Base-by-base conservation (phyloP, 2,888 invertebrate species). In the Agrochola lota region DNA sequence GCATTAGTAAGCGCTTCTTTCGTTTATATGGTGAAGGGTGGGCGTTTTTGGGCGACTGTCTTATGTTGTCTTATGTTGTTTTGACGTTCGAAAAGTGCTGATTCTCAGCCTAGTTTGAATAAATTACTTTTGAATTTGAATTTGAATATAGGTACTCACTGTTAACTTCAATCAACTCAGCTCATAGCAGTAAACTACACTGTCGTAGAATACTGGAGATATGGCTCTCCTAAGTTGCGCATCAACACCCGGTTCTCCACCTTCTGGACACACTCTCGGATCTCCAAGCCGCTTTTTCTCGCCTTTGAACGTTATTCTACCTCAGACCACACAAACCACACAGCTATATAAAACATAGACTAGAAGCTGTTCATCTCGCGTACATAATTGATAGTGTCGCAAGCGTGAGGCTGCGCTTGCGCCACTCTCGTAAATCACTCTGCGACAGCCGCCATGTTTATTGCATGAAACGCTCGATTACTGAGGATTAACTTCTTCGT, bases 351-450 rank as follows among this genome's bases (percentile, higher is more conserved):
- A 55, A 73, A 78, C 57, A 35, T 1, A 69, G 55, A 57, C 63
- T 59, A 23, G 35, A n/a, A 85, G 23, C 57, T 59, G 26, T 81
- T 81, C 26, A 52, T 60, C 49, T 74, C 49, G 9, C 17, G 35
- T 49, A 52, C 62, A 35, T 74, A 67, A 83, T 75, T 66, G 74
- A 70, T 68, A 69, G 66, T 72, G 68, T 73, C 23, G 80, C 74
- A 71, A 81, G 72, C 62, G 72, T 72, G 78, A 60, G 78, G 78
- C 80, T 81, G 83, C 76, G 80, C 76, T 83, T 87, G 78, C 84
- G 77, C 72, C 82, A 85, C 81, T 76, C 80, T 80, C 77, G 78
- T 89, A 87, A 89, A 90, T 89, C 90, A 86, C 78, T 78, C 55
- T 55, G 57, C 75, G 79, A 81, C 83, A 73, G 78, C 76, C 68